Percentiles rank a stretch among this genome's conserved stretches.
phyloP scores from a whole-genome alignment of 2,113 vertebrate genomes.

The Paramormyrops kingsleyae region DNA sequence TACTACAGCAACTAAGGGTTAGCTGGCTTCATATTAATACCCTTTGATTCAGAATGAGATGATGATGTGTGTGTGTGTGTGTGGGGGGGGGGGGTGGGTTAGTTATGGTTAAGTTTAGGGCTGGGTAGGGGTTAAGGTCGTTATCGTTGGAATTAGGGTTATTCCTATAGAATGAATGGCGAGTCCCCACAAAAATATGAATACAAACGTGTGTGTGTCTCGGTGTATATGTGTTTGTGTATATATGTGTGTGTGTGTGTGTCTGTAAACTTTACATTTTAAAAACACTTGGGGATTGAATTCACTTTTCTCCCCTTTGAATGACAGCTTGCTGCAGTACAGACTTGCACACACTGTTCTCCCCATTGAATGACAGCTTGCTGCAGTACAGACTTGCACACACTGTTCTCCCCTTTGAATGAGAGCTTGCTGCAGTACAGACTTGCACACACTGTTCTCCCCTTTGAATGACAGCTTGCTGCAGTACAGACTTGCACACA shows the following conservation, averaged over 20 bases:
- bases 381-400: not conserved
- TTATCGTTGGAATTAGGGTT: too few species aligned
- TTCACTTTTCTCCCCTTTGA: not conserved
- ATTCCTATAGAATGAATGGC: too few species aligned
- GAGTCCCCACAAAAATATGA: too few species aligned
- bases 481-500: not conserved
- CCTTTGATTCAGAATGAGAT: not conserved
- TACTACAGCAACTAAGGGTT: not conserved
- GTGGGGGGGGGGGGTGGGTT: too few species aligned
- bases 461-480: not conserved
- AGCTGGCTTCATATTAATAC: not conserved
- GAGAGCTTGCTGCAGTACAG: not conserved
- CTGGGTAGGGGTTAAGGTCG: too few species aligned
- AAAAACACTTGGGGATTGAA: not conserved
- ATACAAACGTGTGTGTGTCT: not conserved
- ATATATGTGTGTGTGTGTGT: not conserved
- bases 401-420: not conserved
- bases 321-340: not conserved
- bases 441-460: not conserved
- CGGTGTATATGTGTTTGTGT: not conserved
- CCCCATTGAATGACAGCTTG: not conserved
- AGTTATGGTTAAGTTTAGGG: too few species aligned
- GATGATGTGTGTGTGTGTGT: too few species aligned
- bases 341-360: not conserved
- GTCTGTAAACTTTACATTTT: not conserved